Conservation (phyloP, 2,888 invertebrate species). For the Caenorhabditis zanzibari region DNA sequence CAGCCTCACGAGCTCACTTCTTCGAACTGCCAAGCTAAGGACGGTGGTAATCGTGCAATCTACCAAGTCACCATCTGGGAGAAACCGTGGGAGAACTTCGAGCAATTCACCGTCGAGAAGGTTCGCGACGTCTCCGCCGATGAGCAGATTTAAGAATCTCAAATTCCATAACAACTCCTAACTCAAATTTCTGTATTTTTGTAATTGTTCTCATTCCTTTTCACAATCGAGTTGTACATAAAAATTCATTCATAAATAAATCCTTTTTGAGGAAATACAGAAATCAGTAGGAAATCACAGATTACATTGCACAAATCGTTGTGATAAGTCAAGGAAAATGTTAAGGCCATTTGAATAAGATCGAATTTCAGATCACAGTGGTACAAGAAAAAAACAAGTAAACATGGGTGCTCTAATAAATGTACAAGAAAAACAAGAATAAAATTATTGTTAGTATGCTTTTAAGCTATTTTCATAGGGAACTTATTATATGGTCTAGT, state of each 20-base stretch:
- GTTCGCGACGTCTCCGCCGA: conserved; percentile 70
- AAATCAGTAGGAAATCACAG: not conserved
- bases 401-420: not conserved
- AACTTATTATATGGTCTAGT: not conserved
- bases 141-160: conserved; percentile 69
- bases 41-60: conserved; percentile 69
- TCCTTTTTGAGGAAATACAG: not conserved
- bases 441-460: not conserved
- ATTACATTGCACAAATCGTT: too few relatives aligned
- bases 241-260: conserved; percentile 18
- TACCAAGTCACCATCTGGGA: conserved; percentile 76
- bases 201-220: conserved; percentile 28
- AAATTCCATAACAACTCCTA: conserved; percentile 31
- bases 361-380: not conserved
- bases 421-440: not conserved
- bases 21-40: conserved; percentile 70
- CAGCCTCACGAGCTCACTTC: conserved; percentile 65
- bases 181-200: conserved; percentile 31
- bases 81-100: conserved; percentile 79
- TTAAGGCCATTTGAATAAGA: not conserved
- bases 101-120: conserved; percentile 74
- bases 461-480: conserved; percentile 25
- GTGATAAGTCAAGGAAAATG: too few relatives aligned
- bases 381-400: conserved; percentile 9
- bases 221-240: conserved; percentile 46